Base-by-base conservation (phyloP, 2,113 vertebrate genomes). In the Cyphomyrus plagiostoma region DNA sequence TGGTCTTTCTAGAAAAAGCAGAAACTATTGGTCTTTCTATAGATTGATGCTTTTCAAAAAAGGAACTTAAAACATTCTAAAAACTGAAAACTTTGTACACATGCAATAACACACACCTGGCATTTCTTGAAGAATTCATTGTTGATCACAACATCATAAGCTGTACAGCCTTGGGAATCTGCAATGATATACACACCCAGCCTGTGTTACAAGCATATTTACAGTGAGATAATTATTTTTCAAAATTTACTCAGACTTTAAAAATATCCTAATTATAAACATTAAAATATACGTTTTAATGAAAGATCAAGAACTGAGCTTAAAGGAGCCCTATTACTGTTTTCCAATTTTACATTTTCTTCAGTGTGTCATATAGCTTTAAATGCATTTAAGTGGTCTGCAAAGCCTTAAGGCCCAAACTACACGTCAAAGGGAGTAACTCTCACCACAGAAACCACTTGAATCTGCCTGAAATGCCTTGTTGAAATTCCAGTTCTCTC, bases 91-190 rank as follows among this genome's bases (percentile, higher is more conserved):
- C 35, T 13, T 35, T 17, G 17, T 35, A 50, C 30, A 13, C n/a
- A 26, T 46, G 62, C 11, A 86, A 58, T 30, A 84, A 70, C 11
- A 46, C 91, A 53, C 56, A 97, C 97, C 97, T 97, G 96, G 87
- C 97, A 96, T 92, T 94, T 97, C 91, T 95, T 93, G 92, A 97
- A 98, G 92, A 98, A 98, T 56, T 94, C 94, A 84, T 95, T 94
- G 93, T 96, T 97, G 92, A 98, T 96, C 87, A 97, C 97, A 0
- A 98, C 96, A 4, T 98, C 97, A 5, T 97, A 98, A 0, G 96
- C 97, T 2, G 96, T 96, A 91, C 97, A 98, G 15, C 95, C 95
- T 74, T 96, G 95, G 86, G 96, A 97, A 89, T 94, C 96, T 97
- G 92, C 11, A 11, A 86, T 85, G 45, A 58, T 45, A 58, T 1